These are phyloP conservation scores for Rhineura floridana DNA, from an alignment of 2,113 vertebrate species.

Conservation along the genomic window DNA sequence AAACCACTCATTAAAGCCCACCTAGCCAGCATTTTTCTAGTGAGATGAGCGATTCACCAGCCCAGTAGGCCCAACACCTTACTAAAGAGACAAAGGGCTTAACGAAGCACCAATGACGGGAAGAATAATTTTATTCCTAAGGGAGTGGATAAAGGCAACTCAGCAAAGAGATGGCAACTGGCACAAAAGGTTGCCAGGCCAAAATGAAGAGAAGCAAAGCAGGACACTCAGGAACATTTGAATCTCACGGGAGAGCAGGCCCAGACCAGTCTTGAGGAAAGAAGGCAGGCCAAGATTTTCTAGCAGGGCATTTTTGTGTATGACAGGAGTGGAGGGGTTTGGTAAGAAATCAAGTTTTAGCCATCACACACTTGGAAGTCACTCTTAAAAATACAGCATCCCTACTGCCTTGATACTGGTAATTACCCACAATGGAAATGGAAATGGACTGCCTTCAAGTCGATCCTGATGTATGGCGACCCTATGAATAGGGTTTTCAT, in stretches of 20 bases:
- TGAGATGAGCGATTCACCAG: neutral
- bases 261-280: neutral
- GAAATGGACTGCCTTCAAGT: no score
- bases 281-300: neutral
- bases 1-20: neutral
- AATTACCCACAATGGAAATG: no score
- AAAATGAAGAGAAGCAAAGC: neutral
- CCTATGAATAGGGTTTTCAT: no score
- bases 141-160: neutral
- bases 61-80: neutral
- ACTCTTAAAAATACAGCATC: neutral
- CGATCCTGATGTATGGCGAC: no score
- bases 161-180: no score
- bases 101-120: neutral
- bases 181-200: neutral
- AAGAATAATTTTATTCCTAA: neutral
- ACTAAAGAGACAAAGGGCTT: neutral
- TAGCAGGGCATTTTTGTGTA: neutral
- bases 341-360: neutral
- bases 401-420: neutral
- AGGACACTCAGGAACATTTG: neutral
- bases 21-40: neutral
- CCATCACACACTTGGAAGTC: neutral
- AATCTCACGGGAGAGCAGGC: neutral
- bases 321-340: no score